Evolutionary conservation across 2,888 invertebrate genomes (phyloP).

Genomic region (Oscheius sp.): DNA sequence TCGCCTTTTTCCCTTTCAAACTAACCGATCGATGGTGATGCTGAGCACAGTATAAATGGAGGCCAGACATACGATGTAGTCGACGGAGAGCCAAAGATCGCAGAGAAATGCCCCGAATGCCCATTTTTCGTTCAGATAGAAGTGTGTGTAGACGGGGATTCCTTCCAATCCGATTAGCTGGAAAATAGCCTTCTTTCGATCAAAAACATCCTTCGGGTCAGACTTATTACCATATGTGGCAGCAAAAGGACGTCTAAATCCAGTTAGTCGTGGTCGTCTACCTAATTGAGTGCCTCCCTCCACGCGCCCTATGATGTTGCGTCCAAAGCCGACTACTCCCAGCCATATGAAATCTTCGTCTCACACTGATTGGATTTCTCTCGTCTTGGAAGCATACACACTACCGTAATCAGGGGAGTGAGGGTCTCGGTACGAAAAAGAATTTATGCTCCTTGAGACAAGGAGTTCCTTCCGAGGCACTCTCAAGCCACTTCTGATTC

Average conservation of each 20-base stretch:
- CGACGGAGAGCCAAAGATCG: constrained; percentile 96
- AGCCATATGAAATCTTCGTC: constrained; percentile 11
- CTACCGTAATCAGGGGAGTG: neutral
- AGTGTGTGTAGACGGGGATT: constrained; percentile 97
- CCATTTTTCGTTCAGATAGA: constrained; percentile 92
- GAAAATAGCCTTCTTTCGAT: constrained; percentile 33
- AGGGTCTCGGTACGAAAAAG: neutral
- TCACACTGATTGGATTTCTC: too few relatives aligned
- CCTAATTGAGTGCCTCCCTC: constrained; percentile 21
- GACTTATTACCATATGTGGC: constrained; percentile 21
- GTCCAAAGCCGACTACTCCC: neutral
- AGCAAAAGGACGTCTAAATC: constrained; percentile 23
- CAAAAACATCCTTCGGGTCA: constrained; percentile 1
- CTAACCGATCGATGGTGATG: constrained; percentile 89
- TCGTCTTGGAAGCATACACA: neutral
- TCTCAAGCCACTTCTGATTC: constrained; percentile 11
- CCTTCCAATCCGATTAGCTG: constrained; percentile 92
- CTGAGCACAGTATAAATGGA: constrained; percentile 98
- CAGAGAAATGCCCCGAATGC: constrained; percentile 92
- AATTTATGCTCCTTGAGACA: neutral
- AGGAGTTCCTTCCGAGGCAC: neutral
- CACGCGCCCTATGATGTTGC: constrained; percentile 13
- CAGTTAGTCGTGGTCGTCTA: constrained; percentile 18
- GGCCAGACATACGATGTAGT: constrained; percentile 95
- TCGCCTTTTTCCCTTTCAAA: neutral